Evolutionary conservation across 1,140 invertebrate genomes (phyloP), one percentile per base, ranked within the genome.

Genomic region (Drosophila pseudoobscura): DNA sequence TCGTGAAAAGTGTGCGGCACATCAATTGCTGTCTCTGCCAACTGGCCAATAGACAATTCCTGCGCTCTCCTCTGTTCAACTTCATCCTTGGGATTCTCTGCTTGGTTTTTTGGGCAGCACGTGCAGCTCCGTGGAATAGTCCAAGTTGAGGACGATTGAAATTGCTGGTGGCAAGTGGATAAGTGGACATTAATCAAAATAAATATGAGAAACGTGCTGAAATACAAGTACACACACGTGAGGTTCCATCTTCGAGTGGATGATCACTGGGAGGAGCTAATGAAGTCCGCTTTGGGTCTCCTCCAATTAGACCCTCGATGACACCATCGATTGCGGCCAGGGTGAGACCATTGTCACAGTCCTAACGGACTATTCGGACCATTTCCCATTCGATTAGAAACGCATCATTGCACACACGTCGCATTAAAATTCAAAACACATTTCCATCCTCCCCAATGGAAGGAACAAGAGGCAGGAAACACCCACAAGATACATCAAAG

Each of bases 181-280:
- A 85, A 85, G 82, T 85, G 82, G 83, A 88, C 82, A 85, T 85
- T 85, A 85, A 85, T 85, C 82, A 85, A 85, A 85, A 85, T 88
- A 85, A 85, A 85, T 85, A 85, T 85, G 82, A 85, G 82, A 82
- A 85, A 85, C 82, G 82, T 85, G 82, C 85, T 74, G 70, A 82
- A 85, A 87, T 88, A 87, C 82, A 69, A 80, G 65, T 41, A 43
- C 68, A 39, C 43, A 65, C 56, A 71, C 69, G 53, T 64, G 68
- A 63, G 46, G 11, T 39, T 39, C 20, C 52, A 57, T 54, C 26
- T 17, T 15, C 1, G 11, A 43, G 45, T 56, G 52, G 24, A 56
- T 43, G 44, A n/a, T 56, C 24, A 8, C 20, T 20, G 49, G 31
- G 6, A 17, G 1, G 26, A 8, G n/a, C 61, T 65, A 65, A 65